Conservation (phyloP, 2,113 vertebrate genomes). For the Asarcornis scutulata region DNA sequence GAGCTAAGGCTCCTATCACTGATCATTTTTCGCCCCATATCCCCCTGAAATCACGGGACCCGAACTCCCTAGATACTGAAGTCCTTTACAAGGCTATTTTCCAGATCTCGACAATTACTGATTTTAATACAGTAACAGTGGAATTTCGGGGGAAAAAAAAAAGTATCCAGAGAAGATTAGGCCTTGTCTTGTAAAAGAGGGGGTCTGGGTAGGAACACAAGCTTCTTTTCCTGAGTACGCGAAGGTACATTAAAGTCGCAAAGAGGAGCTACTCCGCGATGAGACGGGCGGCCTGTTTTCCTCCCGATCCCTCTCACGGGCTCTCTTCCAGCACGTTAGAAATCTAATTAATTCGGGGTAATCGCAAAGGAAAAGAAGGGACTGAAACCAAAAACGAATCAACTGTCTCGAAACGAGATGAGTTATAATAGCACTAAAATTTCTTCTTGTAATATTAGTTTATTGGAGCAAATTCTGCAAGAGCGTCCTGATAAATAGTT, state of each 20-base stretch:
- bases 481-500: background rate
- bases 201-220: background rate
- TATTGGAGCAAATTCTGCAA: background rate
- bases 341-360: background rate
- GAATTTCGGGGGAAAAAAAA: background rate
- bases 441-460: background rate
- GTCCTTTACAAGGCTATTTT: background rate
- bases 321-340: background rate
- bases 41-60: background rate
- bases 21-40: background rate
- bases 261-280: background rate
- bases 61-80: fast-evolving
- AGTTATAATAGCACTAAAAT: background rate
- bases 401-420: background rate
- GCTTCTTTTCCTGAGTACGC: fast-evolving
- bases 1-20: background rate
- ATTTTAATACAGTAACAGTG: background rate
- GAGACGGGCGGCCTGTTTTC: background rate
- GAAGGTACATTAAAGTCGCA: background rate
- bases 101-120: background rate
- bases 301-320: background rate
- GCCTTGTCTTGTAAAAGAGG: background rate
- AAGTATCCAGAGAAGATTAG: background rate
- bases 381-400: background rate
- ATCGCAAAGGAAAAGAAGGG: background rate